Conservation (phyloP, 2,888 invertebrate genomes). For the Diarsia brunnea region DNA sequence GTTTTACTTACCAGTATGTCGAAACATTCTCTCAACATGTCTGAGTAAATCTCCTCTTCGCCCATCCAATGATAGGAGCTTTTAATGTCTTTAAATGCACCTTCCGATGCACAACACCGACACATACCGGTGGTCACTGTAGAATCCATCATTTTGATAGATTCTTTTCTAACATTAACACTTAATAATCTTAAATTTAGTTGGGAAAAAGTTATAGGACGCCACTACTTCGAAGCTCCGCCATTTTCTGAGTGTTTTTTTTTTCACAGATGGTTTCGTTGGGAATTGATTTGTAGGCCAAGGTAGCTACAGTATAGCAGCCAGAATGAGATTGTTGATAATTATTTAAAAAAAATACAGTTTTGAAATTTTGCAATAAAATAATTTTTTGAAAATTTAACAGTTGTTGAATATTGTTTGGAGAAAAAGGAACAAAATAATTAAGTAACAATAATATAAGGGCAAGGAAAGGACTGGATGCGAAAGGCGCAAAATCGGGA, state of each 20-base stretch:
- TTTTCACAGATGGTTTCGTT: constrained; percentile 17
- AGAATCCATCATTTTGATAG: constrained; percentile 78
- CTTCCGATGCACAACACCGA: constrained; percentile 87
- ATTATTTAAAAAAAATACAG: not conserved
- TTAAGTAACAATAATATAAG: not conserved
- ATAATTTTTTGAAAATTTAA: rapidly evolving
- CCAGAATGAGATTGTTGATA: not conserved
- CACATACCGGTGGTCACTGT: constrained; percentile 80
- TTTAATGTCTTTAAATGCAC: constrained; percentile 84
- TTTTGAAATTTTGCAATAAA: not conserved
- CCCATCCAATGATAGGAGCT: constrained; percentile 86
- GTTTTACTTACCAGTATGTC: constrained; percentile 81
- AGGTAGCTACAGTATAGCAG: constrained; percentile 8
- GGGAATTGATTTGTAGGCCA: constrained; percentile 28
- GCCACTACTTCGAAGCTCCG: constrained; percentile 73
- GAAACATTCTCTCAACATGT: constrained; percentile 87
- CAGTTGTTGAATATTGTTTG: too few species aligned
- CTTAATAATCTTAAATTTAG: constrained; percentile 57
- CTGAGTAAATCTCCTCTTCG: constrained; percentile 84
- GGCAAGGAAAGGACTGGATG: too few species aligned
- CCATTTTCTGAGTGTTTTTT: constrained; percentile 77
- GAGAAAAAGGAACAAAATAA: not conserved
- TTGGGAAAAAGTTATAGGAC: constrained; percentile 69
- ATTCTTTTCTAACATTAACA: constrained; percentile 69
- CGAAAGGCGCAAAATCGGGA: too few species aligned